Evolutionary conservation across 2,797 vertebrate genomes (phyloP).

Genomic region (Menidia menidia): DNA sequence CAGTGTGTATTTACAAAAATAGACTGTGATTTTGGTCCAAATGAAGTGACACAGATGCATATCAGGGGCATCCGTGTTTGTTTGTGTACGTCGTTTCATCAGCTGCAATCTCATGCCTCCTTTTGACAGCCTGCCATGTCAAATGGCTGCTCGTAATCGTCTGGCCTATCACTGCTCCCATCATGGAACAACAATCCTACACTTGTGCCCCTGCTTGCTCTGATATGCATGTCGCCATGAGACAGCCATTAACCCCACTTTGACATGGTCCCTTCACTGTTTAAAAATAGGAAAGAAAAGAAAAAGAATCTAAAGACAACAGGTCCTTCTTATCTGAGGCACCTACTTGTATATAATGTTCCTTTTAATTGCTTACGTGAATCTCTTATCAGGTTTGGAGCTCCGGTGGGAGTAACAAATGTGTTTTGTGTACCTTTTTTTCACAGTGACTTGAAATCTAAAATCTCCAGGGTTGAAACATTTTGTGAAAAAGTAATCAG

Average conservation of each 20-base stretch:
- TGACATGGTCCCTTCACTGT: no score
- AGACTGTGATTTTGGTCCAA: neutral
- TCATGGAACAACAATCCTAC: conserved; percentile 49
- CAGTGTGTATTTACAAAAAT: neutral
- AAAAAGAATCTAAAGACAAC: neutral
- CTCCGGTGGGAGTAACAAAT: neutral
- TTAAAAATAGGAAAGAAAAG: no score
- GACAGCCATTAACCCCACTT: conserved; percentile 22
- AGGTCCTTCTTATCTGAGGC: conserved; percentile 1
- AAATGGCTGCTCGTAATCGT: conserved; percentile 50
- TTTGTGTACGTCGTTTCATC: conserved; percentile 10
- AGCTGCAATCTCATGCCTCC: conserved; percentile 36
- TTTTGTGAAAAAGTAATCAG: neutral
- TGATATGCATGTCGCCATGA: conserved; percentile 46
- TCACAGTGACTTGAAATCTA: neutral
- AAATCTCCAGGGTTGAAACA: neutral
- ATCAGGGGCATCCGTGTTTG: conserved; percentile 9
- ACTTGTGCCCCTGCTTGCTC: conserved; percentile 48
- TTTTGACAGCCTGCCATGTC: conserved; percentile 44
- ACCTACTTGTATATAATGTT: neutral
- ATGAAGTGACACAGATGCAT: conserved; percentile 8
- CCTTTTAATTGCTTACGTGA: neutral
- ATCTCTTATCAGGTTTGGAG: neutral
- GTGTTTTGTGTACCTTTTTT: neutral
- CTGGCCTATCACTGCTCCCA: conserved; percentile 47